Base-by-base conservation (phyloP, 2,888 invertebrate genomes). In the Lissonota sp. region DNA sequence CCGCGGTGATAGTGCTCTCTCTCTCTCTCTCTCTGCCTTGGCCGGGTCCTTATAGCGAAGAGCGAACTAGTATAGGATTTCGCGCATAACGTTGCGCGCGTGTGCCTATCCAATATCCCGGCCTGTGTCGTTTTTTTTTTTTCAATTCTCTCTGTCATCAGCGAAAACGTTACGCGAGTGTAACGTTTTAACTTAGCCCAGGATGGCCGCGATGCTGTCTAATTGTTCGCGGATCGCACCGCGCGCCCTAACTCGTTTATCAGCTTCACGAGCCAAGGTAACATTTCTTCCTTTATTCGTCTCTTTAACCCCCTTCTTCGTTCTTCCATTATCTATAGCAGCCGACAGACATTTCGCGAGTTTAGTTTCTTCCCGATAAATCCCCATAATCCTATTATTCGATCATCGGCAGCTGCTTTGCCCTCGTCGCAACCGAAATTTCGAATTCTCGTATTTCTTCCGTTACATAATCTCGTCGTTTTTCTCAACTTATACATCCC, bases 121-220 rank as follows among this genome's bases (percentile, higher is more conserved):
- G 78, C 55, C 74, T 74, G 81, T 78, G 81, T 78, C 78, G 67
- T 55, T 67, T 66, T 75, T 82, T 69, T 74, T 63, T 64, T 49
- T 49, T 44, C 10, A 7, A 16, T 57, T 7, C 37, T 81, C 72
- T 79, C 83, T 84, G 84, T 84, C 84, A 83, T 82, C 85, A 84
- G 84, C 82, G 79, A 60, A 71, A 57, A 70, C 77, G 76, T 37
- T 12, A 44, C 5, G 72, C 70, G 76, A 69, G 64, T 73, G 39
- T 81, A 66, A 74, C 66, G 64, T 79, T 75, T 75, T 40, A 67
- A 26, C 74, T n/a, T 53, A 67, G 58, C 60, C 79, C 83, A 91
- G 90, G 90, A 91, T 91, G 90, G 88, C 88, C 88, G 91, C 90
- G 87, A 91, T 92, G 89, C 87, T 92, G 87, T 91, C 91, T 87